phyloP scores from a whole-genome alignment of 1,140 invertebrate genomes.

The Drosophila suzukii region DNA sequence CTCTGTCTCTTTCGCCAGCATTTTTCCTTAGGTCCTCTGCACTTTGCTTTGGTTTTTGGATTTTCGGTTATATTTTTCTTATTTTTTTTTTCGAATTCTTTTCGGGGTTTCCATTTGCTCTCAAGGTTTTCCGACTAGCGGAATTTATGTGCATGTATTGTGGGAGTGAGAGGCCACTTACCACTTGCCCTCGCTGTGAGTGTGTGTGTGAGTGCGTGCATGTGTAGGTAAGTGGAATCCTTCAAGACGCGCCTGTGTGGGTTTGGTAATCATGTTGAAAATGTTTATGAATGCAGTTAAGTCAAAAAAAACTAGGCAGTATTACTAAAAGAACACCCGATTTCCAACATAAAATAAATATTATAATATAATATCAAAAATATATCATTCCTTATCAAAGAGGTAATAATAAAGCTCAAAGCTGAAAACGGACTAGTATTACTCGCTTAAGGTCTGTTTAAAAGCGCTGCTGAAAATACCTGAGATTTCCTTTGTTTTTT shows the following conservation, averaged over 20 bases:
- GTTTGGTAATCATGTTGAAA: no score
- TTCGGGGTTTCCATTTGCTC: slow-evolving; percentile 29
- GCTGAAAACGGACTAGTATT: no score
- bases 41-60: slow-evolving; percentile 28
- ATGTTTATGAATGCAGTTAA: no score
- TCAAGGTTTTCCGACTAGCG: slow-evolving; percentile 26
- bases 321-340: no score
- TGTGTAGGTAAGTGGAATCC: not conserved
- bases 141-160: slow-evolving; percentile 3
- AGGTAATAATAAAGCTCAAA: no score
- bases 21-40: slow-evolving; percentile 28
- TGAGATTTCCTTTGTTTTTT: slow-evolving; percentile 2
- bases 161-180: slow-evolving; percentile 29
- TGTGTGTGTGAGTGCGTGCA: no score
- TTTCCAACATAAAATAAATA: no score
- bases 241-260: not conserved
- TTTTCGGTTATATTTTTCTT: slow-evolving; percentile 15
- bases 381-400: not conserved
- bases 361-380: no score
- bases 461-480: not conserved
- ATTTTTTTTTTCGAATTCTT: slow-evolving; percentile 7
- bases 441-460: not conserved
- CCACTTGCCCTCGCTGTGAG: slow-evolving; percentile 12
- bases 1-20: slow-evolving; percentile 6
- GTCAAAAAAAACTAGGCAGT: no score